Percentiles rank a stretch among this genome's conserved stretches.
These are phyloP conservation scores for Campodea augens DNA, from an alignment of 1,140 invertebrate genomes.

Conservation along the genomic window DNA sequence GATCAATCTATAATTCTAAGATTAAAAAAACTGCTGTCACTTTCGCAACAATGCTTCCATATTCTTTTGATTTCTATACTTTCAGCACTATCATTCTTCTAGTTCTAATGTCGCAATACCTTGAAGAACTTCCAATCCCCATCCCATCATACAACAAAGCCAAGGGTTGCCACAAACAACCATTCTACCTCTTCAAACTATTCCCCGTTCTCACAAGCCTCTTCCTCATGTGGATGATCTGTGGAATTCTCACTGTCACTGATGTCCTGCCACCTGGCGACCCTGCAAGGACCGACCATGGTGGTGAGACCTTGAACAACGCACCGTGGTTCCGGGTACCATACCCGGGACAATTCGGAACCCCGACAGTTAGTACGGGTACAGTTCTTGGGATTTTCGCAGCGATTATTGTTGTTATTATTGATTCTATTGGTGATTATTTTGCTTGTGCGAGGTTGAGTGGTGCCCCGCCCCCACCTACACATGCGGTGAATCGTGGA, in stretches of 20 bases:
- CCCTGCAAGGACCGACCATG: conserved; percentile 25
- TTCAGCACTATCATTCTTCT: conserved; percentile 26
- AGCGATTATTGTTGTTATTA: conserved; percentile 26
- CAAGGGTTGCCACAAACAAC: conserved; percentile 2
- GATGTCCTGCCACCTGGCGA: conserved; percentile 20
- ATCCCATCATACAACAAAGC: conserved; percentile 17
- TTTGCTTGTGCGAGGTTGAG: conserved; percentile 27
- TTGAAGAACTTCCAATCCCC: conserved; percentile 22
- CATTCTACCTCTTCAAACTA: conserved; percentile 7
- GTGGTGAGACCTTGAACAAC: conserved; percentile 17
- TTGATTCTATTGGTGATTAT: conserved; percentile 33
- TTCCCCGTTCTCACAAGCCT: conserved; percentile 10
- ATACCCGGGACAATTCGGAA: conserved; percentile 34
- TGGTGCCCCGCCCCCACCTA: conserved; percentile 23
- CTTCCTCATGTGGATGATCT: conserved; percentile 7
- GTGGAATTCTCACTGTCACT: conserved; percentile 5
- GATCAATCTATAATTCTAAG: no score
- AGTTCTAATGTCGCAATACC: conserved; percentile 27
- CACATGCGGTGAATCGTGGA: conserved; percentile 30
- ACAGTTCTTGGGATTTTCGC: conserved; percentile 28
- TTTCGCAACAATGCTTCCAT: no score
- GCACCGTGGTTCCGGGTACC: conserved; percentile 29
- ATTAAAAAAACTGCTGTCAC: no score
- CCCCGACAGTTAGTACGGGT: conserved; percentile 25
- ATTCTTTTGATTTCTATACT: conserved; percentile 8